Conservation (phyloP, 2,113 vertebrate genomes). For the Ceuthmochares aereus region DNA sequence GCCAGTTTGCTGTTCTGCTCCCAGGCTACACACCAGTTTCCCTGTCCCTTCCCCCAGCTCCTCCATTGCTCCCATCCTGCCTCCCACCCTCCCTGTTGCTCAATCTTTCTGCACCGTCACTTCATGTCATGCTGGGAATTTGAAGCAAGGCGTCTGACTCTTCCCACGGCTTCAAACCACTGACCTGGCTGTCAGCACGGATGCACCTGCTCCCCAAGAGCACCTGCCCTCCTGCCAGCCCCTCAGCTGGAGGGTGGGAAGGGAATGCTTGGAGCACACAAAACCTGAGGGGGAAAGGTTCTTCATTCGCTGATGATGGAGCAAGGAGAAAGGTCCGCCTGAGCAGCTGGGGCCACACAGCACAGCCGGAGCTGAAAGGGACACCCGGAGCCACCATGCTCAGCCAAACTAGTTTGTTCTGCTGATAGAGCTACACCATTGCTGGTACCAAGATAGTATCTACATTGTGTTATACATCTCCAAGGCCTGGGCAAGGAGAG, state of each 20-base stretch:
- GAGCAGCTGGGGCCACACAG: neutral
- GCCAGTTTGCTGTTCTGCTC: conserved; percentile 4
- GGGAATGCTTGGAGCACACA: neutral
- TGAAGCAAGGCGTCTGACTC: neutral
- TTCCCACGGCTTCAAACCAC: neutral
- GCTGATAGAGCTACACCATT: neutral
- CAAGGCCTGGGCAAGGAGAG: neutral
- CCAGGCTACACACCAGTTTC: neutral
- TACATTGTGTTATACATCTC: rapidly evolving
- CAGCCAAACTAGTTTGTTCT: neutral
- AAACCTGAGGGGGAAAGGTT: neutral
- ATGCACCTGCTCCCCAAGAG: rapidly evolving
- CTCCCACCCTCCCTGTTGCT: neutral
- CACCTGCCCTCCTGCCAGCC: neutral
- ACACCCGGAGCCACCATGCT: neutral
- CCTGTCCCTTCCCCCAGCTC: neutral
- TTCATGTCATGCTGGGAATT: neutral
- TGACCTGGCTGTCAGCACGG: rapidly evolving
- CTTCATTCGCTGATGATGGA: neutral
- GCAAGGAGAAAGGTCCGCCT: neutral
- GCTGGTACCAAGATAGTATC: neutral
- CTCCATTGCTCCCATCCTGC: neutral
- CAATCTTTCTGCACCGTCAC: conserved; percentile 27
- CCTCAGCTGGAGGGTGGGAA: rapidly evolving
- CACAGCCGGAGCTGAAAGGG: neutral